Evolutionary conservation across 2,797 vertebrate species (phyloP), one percentile per base, ranked within the genome.

Genomic region (Neosalanx taihuensis): DNA sequence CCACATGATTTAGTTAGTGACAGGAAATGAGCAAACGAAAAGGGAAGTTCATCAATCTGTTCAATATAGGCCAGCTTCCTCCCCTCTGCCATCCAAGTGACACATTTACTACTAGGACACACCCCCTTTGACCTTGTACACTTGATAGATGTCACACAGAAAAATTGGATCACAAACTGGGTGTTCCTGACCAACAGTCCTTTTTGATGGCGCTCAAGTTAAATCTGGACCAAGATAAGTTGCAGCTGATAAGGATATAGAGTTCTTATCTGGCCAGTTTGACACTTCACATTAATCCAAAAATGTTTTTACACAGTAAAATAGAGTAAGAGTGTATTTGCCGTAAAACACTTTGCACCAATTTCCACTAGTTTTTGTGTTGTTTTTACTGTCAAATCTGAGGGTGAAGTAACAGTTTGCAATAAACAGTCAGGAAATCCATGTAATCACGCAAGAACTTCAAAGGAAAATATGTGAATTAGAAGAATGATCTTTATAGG

Each of bases 41-140:
- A 76, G 71, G 57, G 49, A 81, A 79, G 81, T 81, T 79, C 73
- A 83, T 85, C 72, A 76, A 70, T 76, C 59, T 69, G 73, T 77
- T 78, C 33, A 9, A 75, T 76, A 71, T 62, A 63, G 49, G 51
- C 23, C 56, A 0, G 33, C 56, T 72, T 80, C 64, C 64, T 74
- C 62, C 33, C 31, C 37, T 29, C 35, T 60, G 51, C 63, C 75
- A 76, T 72, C 57, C 2, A 72, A 74, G 58, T 75, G 78, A 84
- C 83, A 87, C 26, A 75, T 87, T 87, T 86, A 84, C 72, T 66
- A 69, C 75, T 0, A 0, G 72, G 77, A 81, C 80, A 83, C 84
- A 58, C 81, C 84, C 85, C 77, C 73, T 79, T 20, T 85, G 78
- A 86, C 73, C 81, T 73, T 6, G 51, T 76, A 70, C 73, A 72